Base-by-base conservation (phyloP, 2,888 invertebrate species). In the Tigriopus californicus region DNA sequence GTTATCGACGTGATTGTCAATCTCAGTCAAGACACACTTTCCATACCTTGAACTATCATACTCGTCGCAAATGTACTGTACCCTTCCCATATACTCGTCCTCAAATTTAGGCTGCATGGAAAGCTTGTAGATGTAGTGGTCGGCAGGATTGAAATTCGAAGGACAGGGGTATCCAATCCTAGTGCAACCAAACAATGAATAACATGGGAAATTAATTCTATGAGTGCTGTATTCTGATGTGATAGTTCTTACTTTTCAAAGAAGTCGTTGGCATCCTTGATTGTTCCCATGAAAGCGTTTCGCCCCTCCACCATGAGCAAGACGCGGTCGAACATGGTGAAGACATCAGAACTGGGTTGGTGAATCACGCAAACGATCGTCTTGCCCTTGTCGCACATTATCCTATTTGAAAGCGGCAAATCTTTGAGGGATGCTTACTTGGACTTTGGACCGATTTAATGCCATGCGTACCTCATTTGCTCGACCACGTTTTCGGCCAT, bases 361-460 rank as follows among this genome's bases (percentile, higher is more conserved):
- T 95, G 94, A 63, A 95, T 88, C 1, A 94, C 94, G 67, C 85
- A 82, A 15, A 94, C 78, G 58, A 94, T 82, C 0, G 91, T 91
- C 73, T 89, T 90, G 24, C 91, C 88, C 65, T 81, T n/a, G 25
- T 42, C 25, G 33, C 33, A 33, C 33, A 33, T 33, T 3, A 33
- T 33, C 33, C 33, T 33, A 33, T n/a, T n/a, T n/a, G n/a, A n/a
- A n/a, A n/a, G n/a, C n/a, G n/a, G n/a, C n/a, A n/a, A n/a, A n/a
- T n/a, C n/a, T n/a, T n/a, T n/a, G n/a, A n/a, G n/a, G n/a, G n/a
- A n/a, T n/a, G n/a, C n/a, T n/a, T n/a, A n/a, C n/a, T n/a, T n/a
- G n/a, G n/a, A n/a, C 49, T 49, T 49, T 49, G 49, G 49, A 49
- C 49, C 20, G 49, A 49, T 22, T 49, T 20, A 49, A 49, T 18